Conservation (phyloP, 2,888 invertebrate species). For the Willowsia nigromaculata region DNA sequence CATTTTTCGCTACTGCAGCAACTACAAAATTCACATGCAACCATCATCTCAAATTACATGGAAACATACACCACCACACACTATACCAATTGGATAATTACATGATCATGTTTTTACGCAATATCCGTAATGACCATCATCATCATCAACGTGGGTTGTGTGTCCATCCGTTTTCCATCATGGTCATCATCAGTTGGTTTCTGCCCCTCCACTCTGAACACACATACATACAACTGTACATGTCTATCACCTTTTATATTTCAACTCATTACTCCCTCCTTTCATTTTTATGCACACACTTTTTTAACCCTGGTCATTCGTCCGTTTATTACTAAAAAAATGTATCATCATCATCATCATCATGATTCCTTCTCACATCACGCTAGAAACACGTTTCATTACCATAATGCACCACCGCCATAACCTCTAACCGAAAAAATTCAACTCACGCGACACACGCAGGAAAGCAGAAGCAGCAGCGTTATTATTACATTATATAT, state of each 20-base stretch:
- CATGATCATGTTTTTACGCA: slow-evolving; percentile 17
- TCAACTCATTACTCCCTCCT: neutral
- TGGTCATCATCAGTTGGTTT: neutral
- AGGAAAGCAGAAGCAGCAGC: neutral
- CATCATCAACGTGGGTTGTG: neutral
- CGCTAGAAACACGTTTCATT: slow-evolving; percentile 15
- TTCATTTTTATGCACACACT: neutral
- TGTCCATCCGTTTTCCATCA: neutral
- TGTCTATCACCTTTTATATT: neutral
- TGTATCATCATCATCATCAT: neutral
- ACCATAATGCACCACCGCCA: slow-evolving; percentile 21
- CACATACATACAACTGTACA: neutral
- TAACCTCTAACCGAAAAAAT: neutral
- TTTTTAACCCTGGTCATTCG: neutral
- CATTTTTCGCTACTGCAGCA: too few species aligned
- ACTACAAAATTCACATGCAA: too few species aligned
- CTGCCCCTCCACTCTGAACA: too few species aligned
- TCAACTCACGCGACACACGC: neutral
- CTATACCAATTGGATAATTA: slow-evolving; percentile 11
- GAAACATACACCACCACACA: neutral
- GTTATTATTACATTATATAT: neutral
- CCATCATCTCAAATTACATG: neutral
- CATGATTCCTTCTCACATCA: neutral
- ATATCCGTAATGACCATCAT: slow-evolving; percentile 5
- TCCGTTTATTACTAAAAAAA: neutral